A percentile compares a stretch with the other conserved stretches of the same genome.
Conservation (phyloP, 2,113 vertebrate species). For the Neotoma lepida region DNA sequence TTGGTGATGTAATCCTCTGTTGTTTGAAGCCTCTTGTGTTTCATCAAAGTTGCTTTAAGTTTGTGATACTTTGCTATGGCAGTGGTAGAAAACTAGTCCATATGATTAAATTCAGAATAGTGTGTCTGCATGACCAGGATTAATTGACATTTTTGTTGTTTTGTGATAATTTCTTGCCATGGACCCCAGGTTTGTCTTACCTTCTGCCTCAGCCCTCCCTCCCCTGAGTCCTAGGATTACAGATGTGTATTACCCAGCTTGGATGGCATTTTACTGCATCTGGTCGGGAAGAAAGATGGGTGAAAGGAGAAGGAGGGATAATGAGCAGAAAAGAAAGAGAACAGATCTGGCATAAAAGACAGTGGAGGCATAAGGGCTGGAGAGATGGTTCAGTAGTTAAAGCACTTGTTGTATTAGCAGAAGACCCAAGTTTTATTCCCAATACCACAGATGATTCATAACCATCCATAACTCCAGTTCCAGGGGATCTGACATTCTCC, state of each 20-base stretch:
- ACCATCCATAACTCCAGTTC: background rate
- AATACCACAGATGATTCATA: background rate
- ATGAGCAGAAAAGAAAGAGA: background rate
- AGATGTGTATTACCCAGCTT: background rate
- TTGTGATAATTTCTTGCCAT: background rate
- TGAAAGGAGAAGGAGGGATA: background rate
- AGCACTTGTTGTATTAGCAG: background rate
- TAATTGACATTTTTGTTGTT: background rate
- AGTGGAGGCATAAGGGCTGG: background rate
- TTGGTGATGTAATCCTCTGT: background rate
- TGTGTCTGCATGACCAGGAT: background rate
- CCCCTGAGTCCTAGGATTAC: background rate
- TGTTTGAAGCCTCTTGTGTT: background rate
- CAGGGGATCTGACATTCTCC: background rate
- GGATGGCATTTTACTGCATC: background rate
- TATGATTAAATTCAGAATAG: background rate
- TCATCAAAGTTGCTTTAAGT: background rate
- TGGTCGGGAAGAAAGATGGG: background rate
- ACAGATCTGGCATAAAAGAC: background rate
- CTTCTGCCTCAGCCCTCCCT: background rate
- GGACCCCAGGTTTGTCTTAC: background rate
- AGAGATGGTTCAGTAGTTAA: background rate
- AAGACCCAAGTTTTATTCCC: background rate
- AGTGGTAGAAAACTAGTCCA: background rate
- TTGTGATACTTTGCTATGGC: background rate